Evolutionary conservation across 2,888 invertebrate genomes (phyloP).

Genomic region (Xanthorhoe spadicearia): DNA sequence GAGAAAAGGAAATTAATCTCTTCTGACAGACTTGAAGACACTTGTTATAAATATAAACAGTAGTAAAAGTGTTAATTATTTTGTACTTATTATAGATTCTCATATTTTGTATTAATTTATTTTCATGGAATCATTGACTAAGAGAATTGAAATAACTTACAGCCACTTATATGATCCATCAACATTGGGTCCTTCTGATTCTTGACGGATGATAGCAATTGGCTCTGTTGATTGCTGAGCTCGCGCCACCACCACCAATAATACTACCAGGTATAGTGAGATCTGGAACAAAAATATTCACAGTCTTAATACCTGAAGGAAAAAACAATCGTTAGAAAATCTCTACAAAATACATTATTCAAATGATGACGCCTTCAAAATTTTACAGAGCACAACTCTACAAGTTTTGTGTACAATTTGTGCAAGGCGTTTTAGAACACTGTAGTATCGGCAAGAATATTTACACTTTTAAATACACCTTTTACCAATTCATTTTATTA

Average conservation of each 20-base stretch:
- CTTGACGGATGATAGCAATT: conserved; percentile 85
- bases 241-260: conserved; percentile 54
- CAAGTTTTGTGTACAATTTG: not conserved
- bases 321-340: no score
- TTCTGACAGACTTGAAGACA: no score
- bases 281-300: conserved; percentile 57
- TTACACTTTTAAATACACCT: no score
- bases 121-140: not conserved
- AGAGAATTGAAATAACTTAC: conserved; percentile 57
- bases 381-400: not conserved
- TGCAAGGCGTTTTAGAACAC: not conserved
- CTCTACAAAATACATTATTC: not conserved
- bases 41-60: no score
- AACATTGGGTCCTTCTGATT: conserved; percentile 86
- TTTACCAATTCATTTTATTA: no score
- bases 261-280: conserved; percentile 55
- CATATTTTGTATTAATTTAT: not conserved
- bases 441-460: no score
- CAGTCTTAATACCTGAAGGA: not conserved
- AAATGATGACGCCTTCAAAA: not conserved
- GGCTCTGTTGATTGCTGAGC: conserved; percentile 69
- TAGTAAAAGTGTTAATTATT: no score
- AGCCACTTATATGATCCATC: conserved; percentile 87
- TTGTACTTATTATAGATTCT: no score
- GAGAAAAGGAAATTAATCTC: no score